These are phyloP conservation scores for Ornithoptera alexandrae DNA, from an alignment of 2,888 invertebrate species.

Conservation along the genomic window DNA sequence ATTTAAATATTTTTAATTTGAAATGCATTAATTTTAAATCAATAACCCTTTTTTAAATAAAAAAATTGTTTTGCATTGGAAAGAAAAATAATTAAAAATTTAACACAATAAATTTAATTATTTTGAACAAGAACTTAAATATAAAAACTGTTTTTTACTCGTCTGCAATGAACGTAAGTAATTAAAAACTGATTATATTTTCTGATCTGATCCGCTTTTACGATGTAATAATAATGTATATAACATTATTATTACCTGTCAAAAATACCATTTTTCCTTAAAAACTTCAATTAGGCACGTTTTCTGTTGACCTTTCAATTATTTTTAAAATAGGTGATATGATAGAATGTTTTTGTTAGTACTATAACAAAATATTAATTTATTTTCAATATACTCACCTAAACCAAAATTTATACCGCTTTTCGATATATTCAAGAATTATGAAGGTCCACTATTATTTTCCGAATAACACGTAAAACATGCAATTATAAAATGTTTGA, in stretches of 20 bases:
- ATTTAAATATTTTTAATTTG: too few species aligned
- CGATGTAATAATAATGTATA: background rate
- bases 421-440: background rate
- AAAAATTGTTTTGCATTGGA: too few species aligned
- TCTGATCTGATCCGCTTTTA: too few species aligned
- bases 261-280: background rate
- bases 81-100: too few species aligned
- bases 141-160: too few species aligned
- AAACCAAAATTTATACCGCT: background rate
- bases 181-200: too few species aligned
- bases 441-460: background rate
- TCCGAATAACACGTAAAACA: background rate
- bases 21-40: too few species aligned
- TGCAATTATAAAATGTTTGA: background rate
- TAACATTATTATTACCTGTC: background rate
- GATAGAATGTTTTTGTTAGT: background rate
- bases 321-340: background rate
- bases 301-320: background rate
- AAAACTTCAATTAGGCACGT: background rate
- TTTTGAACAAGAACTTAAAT: too few species aligned
- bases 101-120: too few species aligned
- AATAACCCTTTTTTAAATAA: too few species aligned
- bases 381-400: conserved; percentile 8
- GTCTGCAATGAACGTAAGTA: too few species aligned
- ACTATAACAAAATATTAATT: background rate